Evolutionary conservation across 2,888 invertebrate species (phyloP).

Genomic region (Fragum sueziense): DNA sequence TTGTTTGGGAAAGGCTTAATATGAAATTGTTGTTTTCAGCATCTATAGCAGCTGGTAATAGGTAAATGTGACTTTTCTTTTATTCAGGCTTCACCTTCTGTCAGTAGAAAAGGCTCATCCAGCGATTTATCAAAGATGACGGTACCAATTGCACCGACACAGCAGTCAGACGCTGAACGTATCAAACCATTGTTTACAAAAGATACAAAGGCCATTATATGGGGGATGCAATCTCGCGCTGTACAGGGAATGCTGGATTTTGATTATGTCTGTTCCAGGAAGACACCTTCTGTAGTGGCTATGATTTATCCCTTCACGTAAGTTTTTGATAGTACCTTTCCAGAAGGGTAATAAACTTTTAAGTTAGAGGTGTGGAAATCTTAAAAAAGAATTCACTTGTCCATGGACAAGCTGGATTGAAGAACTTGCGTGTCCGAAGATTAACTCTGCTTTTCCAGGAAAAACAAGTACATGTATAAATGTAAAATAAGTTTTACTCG

Average conservation of each 20-base stretch:
- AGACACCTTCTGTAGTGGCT: constrained; percentile 93
- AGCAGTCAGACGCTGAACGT: constrained; percentile 24
- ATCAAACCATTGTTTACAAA: constrained; percentile 88
- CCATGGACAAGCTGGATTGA: too few relatives aligned
- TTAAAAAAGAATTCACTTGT: too few relatives aligned
- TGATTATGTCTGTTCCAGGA: constrained; percentile 95
- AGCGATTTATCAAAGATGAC: constrained; percentile 51
- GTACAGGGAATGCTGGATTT: constrained; percentile 98
- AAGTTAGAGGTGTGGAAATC: too few relatives aligned
- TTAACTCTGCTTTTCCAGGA: too few relatives aligned
- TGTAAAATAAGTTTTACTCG: too few relatives aligned
- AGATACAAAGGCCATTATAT: constrained; percentile 95
- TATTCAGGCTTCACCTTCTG: constrained; percentile 65
- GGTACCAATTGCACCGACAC: constrained; percentile 6
- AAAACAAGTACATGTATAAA: too few relatives aligned
- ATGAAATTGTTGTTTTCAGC: not conserved
- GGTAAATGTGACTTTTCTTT: not conserved
- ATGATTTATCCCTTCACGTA: constrained; percentile 97
- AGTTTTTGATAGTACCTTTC: too few relatives aligned
- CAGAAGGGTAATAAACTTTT: too few relatives aligned
- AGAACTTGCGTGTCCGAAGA: too few relatives aligned
- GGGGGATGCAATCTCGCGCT: constrained; percentile 99
- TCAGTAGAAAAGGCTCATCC: constrained; percentile 67
- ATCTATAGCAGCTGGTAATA: not conserved
- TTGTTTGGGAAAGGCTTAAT: not conserved